These are phyloP conservation scores for Coregonus clupeaformis DNA, from an alignment of 2,113 vertebrate genomes.

Conservation along the genomic window DNA sequence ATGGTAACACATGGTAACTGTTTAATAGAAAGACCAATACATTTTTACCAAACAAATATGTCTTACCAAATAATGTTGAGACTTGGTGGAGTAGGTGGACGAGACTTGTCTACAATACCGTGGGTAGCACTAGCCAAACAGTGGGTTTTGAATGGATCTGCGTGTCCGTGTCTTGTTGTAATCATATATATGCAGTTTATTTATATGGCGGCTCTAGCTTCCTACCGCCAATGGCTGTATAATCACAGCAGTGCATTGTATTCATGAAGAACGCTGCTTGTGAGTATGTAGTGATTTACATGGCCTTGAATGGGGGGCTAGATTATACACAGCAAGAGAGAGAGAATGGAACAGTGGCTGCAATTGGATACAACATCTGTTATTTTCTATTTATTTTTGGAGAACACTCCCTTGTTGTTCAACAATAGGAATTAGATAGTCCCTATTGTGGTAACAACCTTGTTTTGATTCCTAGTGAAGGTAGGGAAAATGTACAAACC, in stretches of 20 bases:
- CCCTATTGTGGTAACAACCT: conserved; percentile 64
- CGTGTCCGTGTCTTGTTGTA: conserved; percentile 14
- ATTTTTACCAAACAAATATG: conserved; percentile 10
- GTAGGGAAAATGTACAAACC: conserved; percentile 57
- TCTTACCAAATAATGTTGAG: not conserved
- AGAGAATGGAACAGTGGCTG: conserved; percentile 74
- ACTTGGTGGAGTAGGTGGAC: conserved; percentile 19
- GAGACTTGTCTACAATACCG: not conserved
- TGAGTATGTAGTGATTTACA: conserved; percentile 64
- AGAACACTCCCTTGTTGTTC: conserved; percentile 59
- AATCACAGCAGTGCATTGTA: conserved; percentile 69
- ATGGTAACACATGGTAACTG: conserved; percentile 59
- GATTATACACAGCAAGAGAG: conserved; percentile 78
- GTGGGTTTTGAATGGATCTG: conserved; percentile 27
- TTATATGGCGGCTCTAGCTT: conserved; percentile 44
- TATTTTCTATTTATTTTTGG: conserved; percentile 49
- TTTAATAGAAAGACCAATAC: conserved; percentile 37
- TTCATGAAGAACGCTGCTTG: conserved; percentile 58
- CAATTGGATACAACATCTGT: conserved; percentile 76
- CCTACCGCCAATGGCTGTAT: conserved; percentile 54
- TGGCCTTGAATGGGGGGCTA: conserved; percentile 72
- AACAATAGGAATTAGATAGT: conserved; percentile 70
- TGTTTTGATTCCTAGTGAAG: conserved; percentile 66
- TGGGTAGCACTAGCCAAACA: conserved; percentile 22
- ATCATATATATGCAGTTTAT: conserved; percentile 42